Evolutionary conservation across 2,113 vertebrate genomes (phyloP).

Genomic region (Dendropsophus ebraccatus): DNA sequence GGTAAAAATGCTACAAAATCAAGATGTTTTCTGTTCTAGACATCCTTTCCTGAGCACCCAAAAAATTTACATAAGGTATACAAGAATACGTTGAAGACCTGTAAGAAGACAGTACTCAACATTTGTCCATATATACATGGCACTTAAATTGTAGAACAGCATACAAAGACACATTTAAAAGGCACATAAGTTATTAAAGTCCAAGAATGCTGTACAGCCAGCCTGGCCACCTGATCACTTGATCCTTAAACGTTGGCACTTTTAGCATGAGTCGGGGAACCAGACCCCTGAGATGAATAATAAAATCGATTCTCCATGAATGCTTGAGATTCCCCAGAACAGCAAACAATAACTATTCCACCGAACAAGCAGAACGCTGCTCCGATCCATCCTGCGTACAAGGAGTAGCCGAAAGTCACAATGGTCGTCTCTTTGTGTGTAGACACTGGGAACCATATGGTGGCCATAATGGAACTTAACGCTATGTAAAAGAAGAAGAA

Average conservation of each 20-base stretch:
- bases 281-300: slow-evolving; percentile 83
- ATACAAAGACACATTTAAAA: slow-evolving; percentile 31
- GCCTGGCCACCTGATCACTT: not conserved
- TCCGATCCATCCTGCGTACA: slow-evolving; percentile 92
- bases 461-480: slow-evolving; percentile 82
- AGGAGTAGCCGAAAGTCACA: slow-evolving; percentile 91
- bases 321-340: slow-evolving; percentile 73
- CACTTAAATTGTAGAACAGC: slow-evolving; percentile 32
- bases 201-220: slow-evolving; percentile 62
- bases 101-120: slow-evolving; percentile 4
- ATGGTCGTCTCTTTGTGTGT: slow-evolving; percentile 82
- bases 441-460: slow-evolving; percentile 92
- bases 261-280: slow-evolving; percentile 88
- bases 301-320: slow-evolving; percentile 91
- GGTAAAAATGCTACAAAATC: slow-evolving; percentile 25
- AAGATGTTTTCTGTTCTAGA: slow-evolving; percentile 5
- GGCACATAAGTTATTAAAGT: slow-evolving; percentile 52
- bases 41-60: slow-evolving; percentile 43
- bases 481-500: slow-evolving; percentile 71
- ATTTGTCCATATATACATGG: slow-evolving; percentile 17
- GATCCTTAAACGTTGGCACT: slow-evolving; percentile 83
- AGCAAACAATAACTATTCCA: slow-evolving; percentile 81
- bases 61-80: not conserved
- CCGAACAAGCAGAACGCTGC: slow-evolving; percentile 86
- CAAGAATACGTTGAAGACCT: not conserved